A percentile compares a stretch with the other conserved stretches of the same genome.
These are phyloP conservation scores for Dynastes grantii DNA, from an alignment of 2,888 invertebrate genomes.

Conservation along the genomic window DNA sequence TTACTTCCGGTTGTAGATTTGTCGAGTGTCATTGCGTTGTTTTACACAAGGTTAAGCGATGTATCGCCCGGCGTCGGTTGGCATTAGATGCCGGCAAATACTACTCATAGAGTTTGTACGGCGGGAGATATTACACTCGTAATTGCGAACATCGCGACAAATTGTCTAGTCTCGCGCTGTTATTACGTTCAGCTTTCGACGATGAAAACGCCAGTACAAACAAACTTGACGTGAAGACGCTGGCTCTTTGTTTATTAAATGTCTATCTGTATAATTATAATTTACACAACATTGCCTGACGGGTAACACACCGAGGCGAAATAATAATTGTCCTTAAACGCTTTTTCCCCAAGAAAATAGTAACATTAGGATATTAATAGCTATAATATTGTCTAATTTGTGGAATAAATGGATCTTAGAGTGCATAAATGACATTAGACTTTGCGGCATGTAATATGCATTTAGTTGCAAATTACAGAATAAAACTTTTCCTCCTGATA, in stretches of 20 bases:
- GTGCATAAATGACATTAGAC: too few species aligned
- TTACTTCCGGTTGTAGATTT: constrained; percentile 1
- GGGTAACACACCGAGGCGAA: not conserved
- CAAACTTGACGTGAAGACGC: constrained; percentile 8
- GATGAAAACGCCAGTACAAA: constrained; percentile 6
- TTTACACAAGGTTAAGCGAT: constrained; percentile 14
- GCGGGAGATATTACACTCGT: constrained; percentile 7
- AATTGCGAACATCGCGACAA: constrained; percentile 23
- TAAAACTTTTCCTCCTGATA: too few species aligned
- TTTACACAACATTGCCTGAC: constrained; percentile 4
- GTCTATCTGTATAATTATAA: constrained; percentile 20
- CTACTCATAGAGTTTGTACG: not conserved
- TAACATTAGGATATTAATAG: too few species aligned
- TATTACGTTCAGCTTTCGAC: constrained; percentile 13
- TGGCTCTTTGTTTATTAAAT: constrained; percentile 17
- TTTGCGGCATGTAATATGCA: too few species aligned
- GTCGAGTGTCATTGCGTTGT: constrained; percentile 15
- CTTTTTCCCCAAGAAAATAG: too few species aligned
- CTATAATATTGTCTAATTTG: too few species aligned
- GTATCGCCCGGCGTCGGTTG: not conserved
- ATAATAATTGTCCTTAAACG: not conserved
- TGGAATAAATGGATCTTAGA: too few species aligned
- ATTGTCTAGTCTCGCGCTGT: constrained; percentile 19
- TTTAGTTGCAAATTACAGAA: too few species aligned
- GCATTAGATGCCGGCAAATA: not conserved